Base-by-base conservation (phyloP, 1,140 invertebrate species). In the Cydia pomonella region DNA sequence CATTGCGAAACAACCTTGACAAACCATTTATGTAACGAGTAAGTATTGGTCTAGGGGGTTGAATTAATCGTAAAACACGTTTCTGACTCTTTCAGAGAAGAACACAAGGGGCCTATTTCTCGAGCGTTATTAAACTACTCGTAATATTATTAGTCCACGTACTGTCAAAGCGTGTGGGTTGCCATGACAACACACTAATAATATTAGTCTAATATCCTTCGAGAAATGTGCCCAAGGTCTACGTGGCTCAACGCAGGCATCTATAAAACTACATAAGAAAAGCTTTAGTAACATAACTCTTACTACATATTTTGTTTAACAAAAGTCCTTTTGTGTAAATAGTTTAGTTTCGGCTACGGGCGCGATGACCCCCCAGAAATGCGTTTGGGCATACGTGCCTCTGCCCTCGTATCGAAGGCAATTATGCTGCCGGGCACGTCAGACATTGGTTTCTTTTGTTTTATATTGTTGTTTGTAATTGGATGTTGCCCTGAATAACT, bases 361-460 rank as follows among this genome's bases (percentile, higher is more conserved):
- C 53, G 6, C 16, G 7, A 59, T 59, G 53, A 59, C 53, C 53
- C 50, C 53, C 53, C 53, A 59, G 53, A 59, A 59, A 59, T 59
- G 53, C 53, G 53, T 59, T 59, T 59, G 53, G 21, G 53, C 21
- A 53, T 59, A 59, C 53, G 53, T 59, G 53, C 53, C 18, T 59
- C 10, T 12, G 53, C 53, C 53, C 53, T 59, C 53, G 53, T 59
- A 59, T 12, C 9, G 21, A 59, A 59, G 53, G 53, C 53, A 59
- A 23, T 59, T 59, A 12, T 59, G 21, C 21, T 59, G 53, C 53
- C 21, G 21, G 53, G 53, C 53, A 59, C 53, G 53, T 59, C 53
- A 59, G 44, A 23, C 21, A 23, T 59, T 59, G 18, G 53, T 59
- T 59, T 59, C 53, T 59, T 59, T 59, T 59, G 53, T 59, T 59